phyloP scores from a whole-genome alignment of 2,113 vertebrate genomes.

The Leuciscus idus region DNA sequence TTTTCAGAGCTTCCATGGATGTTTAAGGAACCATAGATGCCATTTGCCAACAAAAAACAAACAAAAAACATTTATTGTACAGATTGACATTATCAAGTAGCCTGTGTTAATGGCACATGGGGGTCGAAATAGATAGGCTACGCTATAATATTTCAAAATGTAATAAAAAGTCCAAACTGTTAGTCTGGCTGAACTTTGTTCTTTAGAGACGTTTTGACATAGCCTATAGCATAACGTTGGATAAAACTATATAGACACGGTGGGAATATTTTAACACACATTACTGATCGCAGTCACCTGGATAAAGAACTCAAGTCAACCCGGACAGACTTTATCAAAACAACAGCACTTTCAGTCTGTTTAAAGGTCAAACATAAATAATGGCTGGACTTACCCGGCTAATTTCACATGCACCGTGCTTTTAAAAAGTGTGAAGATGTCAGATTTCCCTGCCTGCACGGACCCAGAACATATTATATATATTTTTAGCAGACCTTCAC shows the following conservation, averaged over 20 bases:
- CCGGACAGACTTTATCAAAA: background rate
- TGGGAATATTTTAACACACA: background rate
- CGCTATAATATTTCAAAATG: background rate
- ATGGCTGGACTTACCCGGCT: background rate
- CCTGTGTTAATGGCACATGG: background rate
- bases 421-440: background rate
- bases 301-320: background rate
- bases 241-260: too few relatives aligned
- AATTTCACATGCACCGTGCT: background rate
- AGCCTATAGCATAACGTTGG: background rate
- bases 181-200: background rate
- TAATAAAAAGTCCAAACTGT: background rate
- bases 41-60: background rate
- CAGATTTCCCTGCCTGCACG: background rate
- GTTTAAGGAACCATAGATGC: background rate
- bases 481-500: background rate
- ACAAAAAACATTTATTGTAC: background rate
- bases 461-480: background rate
- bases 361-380: background rate
- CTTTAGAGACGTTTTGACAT: background rate
- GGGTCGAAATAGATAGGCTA: background rate
- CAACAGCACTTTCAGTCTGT: background rate
- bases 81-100: background rate
- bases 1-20: background rate
- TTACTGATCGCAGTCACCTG: background rate